Conservation (phyloP, 64 coral and sea anemone genomes). For the Dendronephthya gigantea region DNA sequence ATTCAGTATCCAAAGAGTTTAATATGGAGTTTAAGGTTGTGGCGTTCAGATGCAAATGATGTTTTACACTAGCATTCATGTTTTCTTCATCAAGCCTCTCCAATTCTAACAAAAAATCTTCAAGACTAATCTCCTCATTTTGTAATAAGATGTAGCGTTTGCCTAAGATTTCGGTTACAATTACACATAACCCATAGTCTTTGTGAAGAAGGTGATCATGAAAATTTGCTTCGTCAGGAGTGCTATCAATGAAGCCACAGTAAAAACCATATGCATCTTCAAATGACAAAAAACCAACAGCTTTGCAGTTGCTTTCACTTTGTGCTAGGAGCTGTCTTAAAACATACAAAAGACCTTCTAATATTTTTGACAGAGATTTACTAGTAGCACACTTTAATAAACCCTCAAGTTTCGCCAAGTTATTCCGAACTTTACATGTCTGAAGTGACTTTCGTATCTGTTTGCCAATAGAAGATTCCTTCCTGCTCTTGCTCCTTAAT, state of each 20-base stretch:
- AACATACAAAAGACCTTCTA: too few species aligned
- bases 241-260: slow-evolving; percentile 42
- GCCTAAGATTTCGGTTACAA: slow-evolving; percentile 26
- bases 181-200: slow-evolving; percentile 47
- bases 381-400: neutral
- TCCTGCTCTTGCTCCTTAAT: neutral
- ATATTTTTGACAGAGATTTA: too few species aligned
- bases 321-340: neutral
- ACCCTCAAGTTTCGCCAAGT: neutral
- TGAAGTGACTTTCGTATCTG: neutral
- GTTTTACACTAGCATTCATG: neutral
- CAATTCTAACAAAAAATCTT: slow-evolving; percentile 34
- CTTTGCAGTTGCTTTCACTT: slow-evolving; percentile 10
- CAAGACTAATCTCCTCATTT: slow-evolving; percentile 31
- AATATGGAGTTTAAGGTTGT: neutral
- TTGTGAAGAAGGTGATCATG: slow-evolving; percentile 40
- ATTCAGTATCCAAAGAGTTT: slow-evolving; percentile 53
- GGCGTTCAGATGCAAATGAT: neutral
- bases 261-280: slow-evolving; percentile 47
- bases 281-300: slow-evolving; percentile 43
- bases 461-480: neutral
- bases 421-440: neutral
- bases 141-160: slow-evolving; percentile 42
- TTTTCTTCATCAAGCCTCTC: slow-evolving; percentile 31
- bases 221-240: slow-evolving; percentile 26